Percentiles rank a stretch among this genome's conserved stretches.
These are phyloP conservation scores for Atta colombica DNA, from an alignment of 1,140 invertebrate species.

Conservation along the genomic window DNA sequence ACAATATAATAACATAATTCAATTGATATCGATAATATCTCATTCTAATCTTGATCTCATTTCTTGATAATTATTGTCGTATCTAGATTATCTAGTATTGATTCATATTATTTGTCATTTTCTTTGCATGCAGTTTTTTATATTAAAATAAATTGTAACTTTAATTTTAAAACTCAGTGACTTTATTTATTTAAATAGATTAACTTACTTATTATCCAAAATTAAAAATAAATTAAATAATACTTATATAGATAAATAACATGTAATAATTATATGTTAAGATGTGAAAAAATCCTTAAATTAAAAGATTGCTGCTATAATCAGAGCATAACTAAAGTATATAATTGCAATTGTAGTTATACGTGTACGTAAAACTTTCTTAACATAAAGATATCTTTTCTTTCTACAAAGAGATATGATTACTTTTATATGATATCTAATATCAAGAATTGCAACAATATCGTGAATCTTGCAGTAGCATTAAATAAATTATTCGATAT, in stretches of 20 bases:
- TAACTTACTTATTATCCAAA: neutral
- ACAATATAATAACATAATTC: neutral
- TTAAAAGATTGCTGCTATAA: neutral
- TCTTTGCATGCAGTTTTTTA: too few relatives aligned
- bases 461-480: neutral
- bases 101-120: neutral
- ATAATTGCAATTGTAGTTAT: neutral
- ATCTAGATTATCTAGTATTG: neutral
- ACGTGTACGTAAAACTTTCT: neutral
- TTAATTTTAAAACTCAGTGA: too few relatives aligned
- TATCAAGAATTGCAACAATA: neutral
- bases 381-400: neutral
- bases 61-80: too few relatives aligned
- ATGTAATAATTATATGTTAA: neutral
- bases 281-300: neutral
- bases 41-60: too few relatives aligned
- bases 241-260: neutral
- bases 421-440: constrained; percentile 10
- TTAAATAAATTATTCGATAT: constrained; percentile 9
- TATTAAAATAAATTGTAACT: too few relatives aligned
- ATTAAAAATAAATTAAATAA: neutral
- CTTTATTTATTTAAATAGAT: too few relatives aligned
- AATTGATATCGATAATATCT: neutral
- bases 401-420: neutral
- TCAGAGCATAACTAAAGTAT: neutral